Evolutionary conservation across 2,888 invertebrate genomes (phyloP), one percentile per base, ranked within the genome.

Genomic region (Ophion costatus): DNA sequence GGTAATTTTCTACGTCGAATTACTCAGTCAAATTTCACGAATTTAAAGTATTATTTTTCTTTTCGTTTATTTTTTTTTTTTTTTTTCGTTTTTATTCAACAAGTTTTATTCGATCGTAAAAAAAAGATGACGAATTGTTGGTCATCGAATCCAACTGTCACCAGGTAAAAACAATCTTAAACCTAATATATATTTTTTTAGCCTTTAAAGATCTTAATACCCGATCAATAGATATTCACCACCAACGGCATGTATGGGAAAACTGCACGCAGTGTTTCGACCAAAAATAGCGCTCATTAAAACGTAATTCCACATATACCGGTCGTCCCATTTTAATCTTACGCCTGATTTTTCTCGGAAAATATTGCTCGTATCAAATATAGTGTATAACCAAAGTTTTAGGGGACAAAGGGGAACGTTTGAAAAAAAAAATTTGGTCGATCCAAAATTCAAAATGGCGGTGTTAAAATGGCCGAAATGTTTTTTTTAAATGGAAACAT

Each of bases 101-200:
- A 22, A 14, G 51, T 24, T 69, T 69, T 17, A 10, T 24, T 69
- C 45, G 14, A 11, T 45, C 38, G 59, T 71, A 56, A 66, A 51
- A 51, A 83, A 76, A 57, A 71, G 24, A 71, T 66, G 67, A 66
- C 22, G 22, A 66, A 64, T 70, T 24, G 29, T 70, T 4, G 51
- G 71, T 73, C 20, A 45, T 71, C 22, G 20, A 17, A 56, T 45
- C 51, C 33, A 59, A 76, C 70, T 45, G 22, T 75, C 75, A 51
- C 59, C 57, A 56, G 64, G 29, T 75, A 29, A 61, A 70, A 56
- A 56, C 64, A 66, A 45, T 38, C 56, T 66, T 67, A 71, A 79
- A 45, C 45, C 33, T 67, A 67, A 80, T 71, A 82, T 14, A 70
- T 24, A n/a, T 45, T 29, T 29, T 66, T 83, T 67, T 74, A 24